phyloP scores from a whole-genome alignment of 2,113 vertebrate species.

The Labrus mixtus region DNA sequence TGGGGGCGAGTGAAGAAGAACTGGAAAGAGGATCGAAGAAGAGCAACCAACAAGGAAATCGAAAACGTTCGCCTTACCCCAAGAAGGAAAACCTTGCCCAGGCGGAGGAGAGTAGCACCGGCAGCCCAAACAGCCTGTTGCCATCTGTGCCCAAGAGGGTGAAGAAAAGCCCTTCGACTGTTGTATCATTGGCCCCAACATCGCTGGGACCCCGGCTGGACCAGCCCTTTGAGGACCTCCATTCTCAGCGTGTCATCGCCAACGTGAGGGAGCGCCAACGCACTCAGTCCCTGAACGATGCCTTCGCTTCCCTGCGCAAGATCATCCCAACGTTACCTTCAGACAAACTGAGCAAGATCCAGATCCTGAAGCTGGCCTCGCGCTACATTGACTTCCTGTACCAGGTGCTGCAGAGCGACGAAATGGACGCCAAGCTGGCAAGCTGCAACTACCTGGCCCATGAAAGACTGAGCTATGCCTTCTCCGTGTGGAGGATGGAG shows the following conservation, averaged over 20 bases:
- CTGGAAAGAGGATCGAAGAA: constrained; percentile 83
- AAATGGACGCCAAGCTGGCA: constrained; percentile 90
- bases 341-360: constrained; percentile 94
- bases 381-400: constrained; percentile 93
- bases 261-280: constrained; percentile 91
- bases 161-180: constrained; percentile 77
- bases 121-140: constrained; percentile 73
- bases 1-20: constrained; percentile 87
- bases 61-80: constrained; percentile 84
- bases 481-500: constrained; percentile 94
- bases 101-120: constrained; percentile 71
- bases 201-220: constrained; percentile 80
- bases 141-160: constrained; percentile 72
- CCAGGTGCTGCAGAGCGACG: constrained; percentile 92
- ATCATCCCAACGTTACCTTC: constrained; percentile 93
- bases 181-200: constrained; percentile 76
- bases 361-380: constrained; percentile 91
- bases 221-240: constrained; percentile 86
- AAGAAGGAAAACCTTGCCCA: constrained; percentile 71
- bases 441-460: constrained; percentile 92
- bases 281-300: constrained; percentile 91
- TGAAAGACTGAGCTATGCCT: constrained; percentile 91
- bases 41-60: constrained; percentile 64
- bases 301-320: constrained; percentile 90
- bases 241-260: constrained; percentile 90